Evolutionary conservation across 2,888 invertebrate species (phyloP).

Genomic region (Aleiodes testaceus): DNA sequence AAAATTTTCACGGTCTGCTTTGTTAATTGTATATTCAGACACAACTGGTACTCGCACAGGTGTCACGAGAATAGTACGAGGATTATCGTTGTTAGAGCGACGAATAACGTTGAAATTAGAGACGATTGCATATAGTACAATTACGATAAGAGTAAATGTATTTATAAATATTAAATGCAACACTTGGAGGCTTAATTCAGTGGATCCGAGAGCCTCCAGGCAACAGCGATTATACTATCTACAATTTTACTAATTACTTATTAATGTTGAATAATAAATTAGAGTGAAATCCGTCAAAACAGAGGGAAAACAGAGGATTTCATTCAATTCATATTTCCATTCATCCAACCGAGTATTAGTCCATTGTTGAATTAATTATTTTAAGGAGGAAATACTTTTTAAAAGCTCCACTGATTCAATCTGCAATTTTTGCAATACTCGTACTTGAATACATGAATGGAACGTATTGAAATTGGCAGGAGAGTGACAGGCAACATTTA

Average conservation of each 20-base stretch:
- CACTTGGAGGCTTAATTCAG: background rate
- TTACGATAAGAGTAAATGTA: conserved; percentile 26
- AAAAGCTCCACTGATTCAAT: background rate
- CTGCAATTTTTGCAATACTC: background rate
- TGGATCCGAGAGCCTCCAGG: background rate
- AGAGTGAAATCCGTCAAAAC: too few relatives aligned
- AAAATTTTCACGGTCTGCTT: background rate
- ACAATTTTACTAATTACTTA: background rate
- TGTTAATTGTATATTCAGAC: background rate
- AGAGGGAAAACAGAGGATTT: too few relatives aligned
- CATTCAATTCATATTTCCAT: background rate
- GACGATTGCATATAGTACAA: background rate
- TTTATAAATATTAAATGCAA: conserved; percentile 25
- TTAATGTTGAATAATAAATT: too few relatives aligned
- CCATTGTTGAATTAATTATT: background rate
- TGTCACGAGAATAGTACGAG: conserved; percentile 16
- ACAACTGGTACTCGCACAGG: conserved; percentile 26
- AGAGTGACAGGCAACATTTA: conserved; percentile 9
- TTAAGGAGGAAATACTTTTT: background rate
- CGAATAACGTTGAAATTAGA: conserved; percentile 12
- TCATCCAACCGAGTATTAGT: background rate
- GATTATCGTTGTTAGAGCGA: conserved; percentile 11
- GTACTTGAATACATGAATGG: background rate
- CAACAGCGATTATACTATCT: background rate
- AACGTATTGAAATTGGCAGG: background rate